These are phyloP conservation scores for Cosmopolites sordidus DNA, from an alignment of 2,888 invertebrate genomes.

Conservation along the genomic window DNA sequence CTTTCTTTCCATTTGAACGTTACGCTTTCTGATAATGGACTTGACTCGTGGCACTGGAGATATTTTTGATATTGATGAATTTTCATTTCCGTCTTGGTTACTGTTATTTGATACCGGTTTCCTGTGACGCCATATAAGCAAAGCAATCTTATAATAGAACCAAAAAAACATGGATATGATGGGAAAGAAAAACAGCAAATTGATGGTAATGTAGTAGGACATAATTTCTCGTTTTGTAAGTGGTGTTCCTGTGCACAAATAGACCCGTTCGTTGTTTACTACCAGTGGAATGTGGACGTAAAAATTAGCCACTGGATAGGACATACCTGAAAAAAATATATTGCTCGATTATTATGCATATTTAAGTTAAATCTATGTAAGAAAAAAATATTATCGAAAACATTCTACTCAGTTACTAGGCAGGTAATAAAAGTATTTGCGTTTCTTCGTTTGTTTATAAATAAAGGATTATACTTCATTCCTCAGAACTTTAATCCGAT, in stretches of 20 bases:
- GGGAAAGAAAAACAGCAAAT: slow-evolving; percentile 49
- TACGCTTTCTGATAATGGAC: slow-evolving; percentile 30
- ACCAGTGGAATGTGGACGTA: slow-evolving; percentile 40
- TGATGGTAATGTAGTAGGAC: slow-evolving; percentile 39
- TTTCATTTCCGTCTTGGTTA: slow-evolving; percentile 32
- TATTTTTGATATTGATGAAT: slow-evolving; percentile 31
- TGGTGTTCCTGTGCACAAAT: slow-evolving; percentile 34
- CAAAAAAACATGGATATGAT: slow-evolving; percentile 50
- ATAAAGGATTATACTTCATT: too few relatives aligned
- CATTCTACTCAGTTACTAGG: too few relatives aligned
- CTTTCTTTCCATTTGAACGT: slow-evolving; percentile 45
- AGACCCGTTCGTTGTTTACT: slow-evolving; percentile 22
- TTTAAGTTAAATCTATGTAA: too few relatives aligned
- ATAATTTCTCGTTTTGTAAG: slow-evolving; percentile 32
- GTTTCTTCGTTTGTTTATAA: too few relatives aligned
- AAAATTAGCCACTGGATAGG: slow-evolving; percentile 48
- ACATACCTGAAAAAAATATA: slow-evolving; percentile 42
- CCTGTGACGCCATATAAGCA: slow-evolving; percentile 51
- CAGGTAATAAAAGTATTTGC: too few relatives aligned
- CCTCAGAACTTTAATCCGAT: too few relatives aligned
- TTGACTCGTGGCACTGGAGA: slow-evolving; percentile 13
- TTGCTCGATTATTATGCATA: too few relatives aligned
- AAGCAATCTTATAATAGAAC: slow-evolving; percentile 52
- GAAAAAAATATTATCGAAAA: too few relatives aligned
- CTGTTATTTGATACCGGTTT: slow-evolving; percentile 37